These are phyloP conservation scores for Malthinus seriepunctatus DNA, from an alignment of 2,888 invertebrate species.

Conservation along the genomic window DNA sequence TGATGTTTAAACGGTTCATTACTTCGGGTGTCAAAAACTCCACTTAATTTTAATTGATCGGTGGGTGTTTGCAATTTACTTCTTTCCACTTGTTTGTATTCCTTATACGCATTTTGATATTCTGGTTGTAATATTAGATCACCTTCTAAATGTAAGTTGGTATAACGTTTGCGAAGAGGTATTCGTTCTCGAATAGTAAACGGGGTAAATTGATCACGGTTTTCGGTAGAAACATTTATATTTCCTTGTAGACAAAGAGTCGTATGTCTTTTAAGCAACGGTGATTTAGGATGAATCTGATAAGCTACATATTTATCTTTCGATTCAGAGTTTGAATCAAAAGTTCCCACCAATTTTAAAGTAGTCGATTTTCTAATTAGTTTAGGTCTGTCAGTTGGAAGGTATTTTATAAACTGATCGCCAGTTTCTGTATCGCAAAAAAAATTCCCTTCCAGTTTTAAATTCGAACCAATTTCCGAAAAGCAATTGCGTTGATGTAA, in stretches of 20 bases:
- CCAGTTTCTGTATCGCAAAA: slow-evolving; percentile 55
- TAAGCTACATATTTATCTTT: slow-evolving; percentile 57
- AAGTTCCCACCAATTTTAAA: slow-evolving; percentile 47
- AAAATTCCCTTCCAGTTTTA: slow-evolving; percentile 59
- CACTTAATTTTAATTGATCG: slow-evolving; percentile 52
- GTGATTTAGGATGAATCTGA: slow-evolving; percentile 53
- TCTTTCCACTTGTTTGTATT: slow-evolving; percentile 36
- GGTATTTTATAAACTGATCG: slow-evolving; percentile 55
- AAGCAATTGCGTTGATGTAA: slow-evolving; percentile 43
- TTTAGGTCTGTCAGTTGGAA: slow-evolving; percentile 52
- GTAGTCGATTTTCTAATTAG: slow-evolving; percentile 52
- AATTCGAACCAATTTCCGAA: slow-evolving; percentile 46
- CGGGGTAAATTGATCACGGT: slow-evolving; percentile 51
- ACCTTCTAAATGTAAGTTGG: slow-evolving; percentile 58
- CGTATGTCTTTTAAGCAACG: slow-evolving; percentile 52
- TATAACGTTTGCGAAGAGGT: slow-evolving; percentile 49
- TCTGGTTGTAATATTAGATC: slow-evolving; percentile 55
- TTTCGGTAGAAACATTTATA: slow-evolving; percentile 50
- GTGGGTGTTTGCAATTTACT: slow-evolving; percentile 41
- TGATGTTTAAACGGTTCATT: slow-evolving; percentile 50
- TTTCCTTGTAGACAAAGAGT: slow-evolving; percentile 59
- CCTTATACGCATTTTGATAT: slow-evolving; percentile 50
- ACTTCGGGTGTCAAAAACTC: slow-evolving; percentile 51
- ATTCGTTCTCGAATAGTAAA: slow-evolving; percentile 54
- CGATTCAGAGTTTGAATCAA: slow-evolving; percentile 57